Base-by-base conservation (phyloP, 2,113 vertebrate species). In the Scortum barcoo region DNA sequence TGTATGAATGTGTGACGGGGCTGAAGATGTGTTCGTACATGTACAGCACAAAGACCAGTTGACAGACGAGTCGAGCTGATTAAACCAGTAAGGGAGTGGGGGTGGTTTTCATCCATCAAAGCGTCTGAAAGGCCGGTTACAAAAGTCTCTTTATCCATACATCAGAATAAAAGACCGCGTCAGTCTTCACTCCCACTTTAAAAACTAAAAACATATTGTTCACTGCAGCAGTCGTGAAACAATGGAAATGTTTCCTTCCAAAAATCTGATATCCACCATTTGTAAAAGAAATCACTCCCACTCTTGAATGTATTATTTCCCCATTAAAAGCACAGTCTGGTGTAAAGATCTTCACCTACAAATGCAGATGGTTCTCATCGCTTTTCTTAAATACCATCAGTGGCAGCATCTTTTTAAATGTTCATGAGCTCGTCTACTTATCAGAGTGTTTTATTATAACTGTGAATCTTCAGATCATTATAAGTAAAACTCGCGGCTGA, bases 231-330 rank as follows among this genome's bases (percentile, higher is more conserved):
- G 20, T 5, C 50, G 2, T 20, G 30, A 50, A 86, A 86, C 84
- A 81, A 86, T 66, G 57, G 70, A 56, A 63, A 28, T 0, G 10
- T 36, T 68, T 62, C 66, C 76, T 19, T 80, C 71, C 85, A 48
- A 73, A 76, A 54, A 53, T 63, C 65, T 36, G 30, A 84, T 51
- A 40, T 81, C 73, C 26, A 44, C 28, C 61, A 78, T 89, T 76
- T 89, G 78, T 60, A 54, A 76, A 81, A 81, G n/a, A 72, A 66
- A 79, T 85, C 67, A 72, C 83, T 57, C 77, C 81, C 16, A 69
- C 74, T 50, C 61, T 26, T 51, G 8, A 72, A 26, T 48, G 36
- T 12, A 53, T 73, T 24, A 40, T 51, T 33, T 30, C 48, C 36
- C 48, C 26, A 24, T 63, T 57, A 50, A 46, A 72, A 80, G 36